Evolutionary conservation across 2,113 vertebrate genomes (phyloP).

Genomic region (Campylorhamphus procurvoides): DNA sequence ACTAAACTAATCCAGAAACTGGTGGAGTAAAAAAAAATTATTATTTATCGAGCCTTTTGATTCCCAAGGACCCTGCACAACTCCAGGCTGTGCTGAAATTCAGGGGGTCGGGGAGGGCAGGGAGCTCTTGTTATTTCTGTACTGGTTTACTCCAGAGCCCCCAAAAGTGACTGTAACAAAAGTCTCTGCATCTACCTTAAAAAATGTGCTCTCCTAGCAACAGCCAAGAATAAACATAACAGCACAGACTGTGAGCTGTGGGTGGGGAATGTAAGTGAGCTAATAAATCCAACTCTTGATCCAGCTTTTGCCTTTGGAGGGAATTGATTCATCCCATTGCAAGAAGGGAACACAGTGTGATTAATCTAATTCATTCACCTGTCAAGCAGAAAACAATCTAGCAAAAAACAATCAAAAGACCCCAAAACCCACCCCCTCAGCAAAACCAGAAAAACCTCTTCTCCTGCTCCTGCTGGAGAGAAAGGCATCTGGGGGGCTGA

Average conservation of each 20-base stretch:
- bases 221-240: conserved; percentile 30
- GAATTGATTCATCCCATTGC: not conserved
- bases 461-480: not conserved
- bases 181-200: not conserved
- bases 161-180: not conserved
- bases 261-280: not conserved
- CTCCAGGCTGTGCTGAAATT: not conserved
- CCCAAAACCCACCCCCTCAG: not conserved
- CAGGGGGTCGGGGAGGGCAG: not conserved
- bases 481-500: rapidly evolving
- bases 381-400: not conserved
- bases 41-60: conserved; percentile 48
- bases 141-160: not conserved
- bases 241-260: conserved; percentile 15
- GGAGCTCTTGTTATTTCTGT: not conserved
- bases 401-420: not conserved
- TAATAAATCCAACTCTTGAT: not conserved
- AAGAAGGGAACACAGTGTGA: not conserved
- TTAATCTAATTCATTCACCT: not conserved
- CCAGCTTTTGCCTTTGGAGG: conserved; percentile 23
- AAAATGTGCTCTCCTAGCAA: conserved; percentile 31
- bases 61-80: not conserved
- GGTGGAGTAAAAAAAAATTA: conserved; percentile 41
- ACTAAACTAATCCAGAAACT: conserved; percentile 52
- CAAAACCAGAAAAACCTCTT: not conserved